Percentiles rank a stretch among this genome's conserved stretches.
Evolutionary conservation across 2,797 vertebrate genomes (phyloP).

Genomic region (Cuculus canorus): DNA sequence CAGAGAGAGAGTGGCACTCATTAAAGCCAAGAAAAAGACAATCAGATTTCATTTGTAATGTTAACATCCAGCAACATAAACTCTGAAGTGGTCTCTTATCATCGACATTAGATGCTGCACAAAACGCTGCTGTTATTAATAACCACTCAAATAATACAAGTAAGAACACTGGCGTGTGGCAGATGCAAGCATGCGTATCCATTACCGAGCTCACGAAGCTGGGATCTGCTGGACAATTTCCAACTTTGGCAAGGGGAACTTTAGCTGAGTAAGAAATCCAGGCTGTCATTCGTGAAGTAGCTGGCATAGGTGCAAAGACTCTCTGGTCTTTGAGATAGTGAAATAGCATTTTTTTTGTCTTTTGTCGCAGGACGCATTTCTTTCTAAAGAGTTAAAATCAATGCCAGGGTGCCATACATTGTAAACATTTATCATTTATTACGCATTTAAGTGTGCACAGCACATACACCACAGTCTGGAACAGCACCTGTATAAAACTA

Average conservation of each 20-base stretch:
- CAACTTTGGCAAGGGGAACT: constrained; percentile 25
- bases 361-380: background rate
- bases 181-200: constrained; percentile 17
- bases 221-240: constrained; percentile 28
- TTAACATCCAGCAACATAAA: background rate
- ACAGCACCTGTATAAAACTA: constrained; percentile 92
- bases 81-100: background rate
- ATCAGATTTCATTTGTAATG: rapidly evolving
- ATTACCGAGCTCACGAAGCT: background rate
- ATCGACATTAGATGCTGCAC: background rate
- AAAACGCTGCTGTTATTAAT: background rate
- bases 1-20: rapidly evolving
- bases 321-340: background rate
- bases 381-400: background rate
- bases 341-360: background rate
- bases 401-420: background rate
- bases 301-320: constrained; percentile 35
- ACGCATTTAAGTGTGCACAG: constrained; percentile 88
- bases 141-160: background rate
- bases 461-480: constrained; percentile 87
- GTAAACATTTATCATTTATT: constrained; percentile 71
- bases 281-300: constrained; percentile 49
- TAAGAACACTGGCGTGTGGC: background rate
- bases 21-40: background rate
- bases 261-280: constrained; percentile 70